Percentiles rank a stretch among this genome's conserved stretches.
Evolutionary conservation across 2,888 invertebrate species (phyloP).

Genomic region (Zygaena filipendulae): DNA sequence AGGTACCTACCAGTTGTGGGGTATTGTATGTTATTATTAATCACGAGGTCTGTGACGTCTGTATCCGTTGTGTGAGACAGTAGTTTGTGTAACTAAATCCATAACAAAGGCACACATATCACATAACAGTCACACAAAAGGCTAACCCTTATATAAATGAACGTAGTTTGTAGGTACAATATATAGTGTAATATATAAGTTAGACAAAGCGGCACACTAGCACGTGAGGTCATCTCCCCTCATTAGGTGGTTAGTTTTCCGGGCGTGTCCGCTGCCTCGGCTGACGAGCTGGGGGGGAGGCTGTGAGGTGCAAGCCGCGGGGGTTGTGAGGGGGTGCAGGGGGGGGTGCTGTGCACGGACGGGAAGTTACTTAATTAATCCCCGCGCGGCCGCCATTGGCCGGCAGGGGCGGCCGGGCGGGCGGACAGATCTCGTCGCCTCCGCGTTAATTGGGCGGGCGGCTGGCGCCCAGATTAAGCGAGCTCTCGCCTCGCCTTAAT

Average conservation of each 20-base stretch:
- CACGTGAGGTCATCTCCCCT: constrained; percentile 68
- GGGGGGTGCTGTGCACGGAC: constrained; percentile 31
- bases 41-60: too few relatives aligned
- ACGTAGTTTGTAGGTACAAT: constrained; percentile 42
- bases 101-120: constrained; percentile 26
- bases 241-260: constrained; percentile 70
- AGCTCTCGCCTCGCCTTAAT: constrained; percentile 43
- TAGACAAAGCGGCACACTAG: constrained; percentile 47
- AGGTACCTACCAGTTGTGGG: too few relatives aligned
- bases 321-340: constrained; percentile 25
- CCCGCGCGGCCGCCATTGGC: constrained; percentile 65
- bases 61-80: too few relatives aligned
- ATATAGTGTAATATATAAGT: too few relatives aligned
- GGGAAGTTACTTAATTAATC: constrained; percentile 68
- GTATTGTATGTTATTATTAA: too few relatives aligned
- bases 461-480: constrained; percentile 41
- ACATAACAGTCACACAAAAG: constrained; percentile 54
- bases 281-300: constrained; percentile 30
- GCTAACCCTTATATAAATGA: constrained; percentile 49
- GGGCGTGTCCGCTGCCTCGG: constrained; percentile 67
- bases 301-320: constrained; percentile 32
- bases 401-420: constrained; percentile 42
- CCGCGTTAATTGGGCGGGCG: constrained; percentile 67
- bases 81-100: too few relatives aligned
- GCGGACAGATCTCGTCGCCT: constrained; percentile 55